Percentiles rank a stretch among this genome's conserved stretches.
phyloP scores from a whole-genome alignment of 2,888 invertebrate species.

The Salpingus planirostris region DNA sequence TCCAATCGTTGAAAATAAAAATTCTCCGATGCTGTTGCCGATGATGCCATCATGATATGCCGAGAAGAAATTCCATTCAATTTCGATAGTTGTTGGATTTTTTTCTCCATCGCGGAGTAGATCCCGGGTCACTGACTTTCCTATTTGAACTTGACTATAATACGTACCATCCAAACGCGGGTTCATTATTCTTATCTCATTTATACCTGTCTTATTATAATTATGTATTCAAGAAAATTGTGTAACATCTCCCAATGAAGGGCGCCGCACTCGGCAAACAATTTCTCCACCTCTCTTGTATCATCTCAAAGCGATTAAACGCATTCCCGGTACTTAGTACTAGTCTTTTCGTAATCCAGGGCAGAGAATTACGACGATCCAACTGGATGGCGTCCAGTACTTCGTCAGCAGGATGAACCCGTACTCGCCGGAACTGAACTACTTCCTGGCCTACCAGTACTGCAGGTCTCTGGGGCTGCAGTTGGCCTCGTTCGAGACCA shows the following conservation, averaged over 20 bases:
- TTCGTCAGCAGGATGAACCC: conserved; percentile 83
- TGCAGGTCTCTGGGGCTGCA: conserved; percentile 79
- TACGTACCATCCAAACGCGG: too few species aligned
- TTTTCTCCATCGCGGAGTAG: too few species aligned
- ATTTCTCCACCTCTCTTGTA: too few species aligned
- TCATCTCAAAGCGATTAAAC: not conserved
- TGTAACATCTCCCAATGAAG: too few species aligned
- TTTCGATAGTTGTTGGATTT: too few species aligned
- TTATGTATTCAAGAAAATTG: conserved; percentile 1
- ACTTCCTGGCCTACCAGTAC: conserved; percentile 80
- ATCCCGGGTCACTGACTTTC: conserved; percentile 11
- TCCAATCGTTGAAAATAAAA: too few species aligned
- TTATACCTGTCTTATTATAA: conserved; percentile 9
- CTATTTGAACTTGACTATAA: conserved; percentile 9
- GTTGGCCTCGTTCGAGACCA: conserved; percentile 75
- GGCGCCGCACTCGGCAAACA: too few species aligned
- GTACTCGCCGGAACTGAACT: conserved; percentile 77
- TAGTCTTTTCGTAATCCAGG: conserved; percentile 47
- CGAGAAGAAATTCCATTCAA: too few species aligned
- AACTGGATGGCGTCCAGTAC: conserved; percentile 76
- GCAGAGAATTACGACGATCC: conserved; percentile 80
- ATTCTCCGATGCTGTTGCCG: too few species aligned
- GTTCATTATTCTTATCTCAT: conserved; percentile 13
- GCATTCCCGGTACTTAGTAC: not conserved
- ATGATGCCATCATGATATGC: too few species aligned